phyloP scores from a whole-genome alignment of 1,140 invertebrate genomes.

The Anoplolepis gracilipes region DNA sequence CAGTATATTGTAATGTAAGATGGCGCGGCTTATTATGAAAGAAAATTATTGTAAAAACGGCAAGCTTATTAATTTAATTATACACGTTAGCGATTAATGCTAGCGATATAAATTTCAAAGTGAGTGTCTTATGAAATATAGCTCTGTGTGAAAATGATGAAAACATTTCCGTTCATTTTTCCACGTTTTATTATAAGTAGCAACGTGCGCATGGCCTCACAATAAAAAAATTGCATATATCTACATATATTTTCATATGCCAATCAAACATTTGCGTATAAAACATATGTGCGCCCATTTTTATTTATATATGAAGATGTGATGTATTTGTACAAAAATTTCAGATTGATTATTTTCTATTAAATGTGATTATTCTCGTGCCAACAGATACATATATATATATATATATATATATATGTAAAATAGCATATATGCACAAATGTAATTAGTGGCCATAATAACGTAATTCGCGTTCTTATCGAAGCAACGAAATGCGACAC shows the following conservation, averaged over 20 bases:
- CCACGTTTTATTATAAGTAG: not conserved
- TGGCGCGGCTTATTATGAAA: not conserved
- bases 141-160: not conserved
- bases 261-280: constrained; percentile 4
- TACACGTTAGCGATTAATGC: not conserved
- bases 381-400: no score
- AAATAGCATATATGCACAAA: no score
- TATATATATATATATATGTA: no score
- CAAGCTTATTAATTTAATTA: not conserved
- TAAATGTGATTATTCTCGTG: no score
- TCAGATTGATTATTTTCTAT: no score
- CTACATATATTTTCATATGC: not conserved
- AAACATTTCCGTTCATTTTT: not conserved
- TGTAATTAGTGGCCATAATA: not conserved
- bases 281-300: not conserved
- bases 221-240: constrained; percentile 24
- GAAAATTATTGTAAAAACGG: not conserved
- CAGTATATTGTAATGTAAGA: no score
- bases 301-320: no score
- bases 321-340: no score
- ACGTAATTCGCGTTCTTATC: not conserved
- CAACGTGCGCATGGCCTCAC: not conserved
- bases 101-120: not conserved
- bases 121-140: not conserved
- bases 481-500: not conserved